Evolutionary conservation across 2,797 vertebrate genomes (phyloP).

Genomic region (Thunnus albacares): DNA sequence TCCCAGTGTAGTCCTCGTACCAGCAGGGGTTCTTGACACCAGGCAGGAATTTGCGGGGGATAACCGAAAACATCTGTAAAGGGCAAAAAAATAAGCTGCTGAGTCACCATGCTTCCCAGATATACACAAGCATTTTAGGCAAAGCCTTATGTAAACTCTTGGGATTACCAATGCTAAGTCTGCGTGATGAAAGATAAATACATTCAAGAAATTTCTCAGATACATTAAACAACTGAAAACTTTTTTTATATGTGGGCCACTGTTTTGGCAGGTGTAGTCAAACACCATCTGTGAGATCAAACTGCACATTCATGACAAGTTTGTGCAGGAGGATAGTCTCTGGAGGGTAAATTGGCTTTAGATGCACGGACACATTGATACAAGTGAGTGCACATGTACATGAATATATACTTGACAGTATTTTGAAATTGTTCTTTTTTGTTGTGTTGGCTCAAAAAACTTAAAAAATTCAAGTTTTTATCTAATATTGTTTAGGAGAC

Average conservation of each 20-base stretch:
- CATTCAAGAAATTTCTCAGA: constrained; percentile 21
- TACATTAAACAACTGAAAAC: constrained; percentile 13
- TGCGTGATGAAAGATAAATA: constrained; percentile 8
- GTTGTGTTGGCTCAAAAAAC: not conserved
- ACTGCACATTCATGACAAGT: constrained; percentile 4
- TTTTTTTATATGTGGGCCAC: constrained; percentile 1
- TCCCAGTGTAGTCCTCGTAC: constrained; percentile 93
- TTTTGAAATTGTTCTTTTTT: constrained; percentile 8
- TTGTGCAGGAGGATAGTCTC: constrained; percentile 15
- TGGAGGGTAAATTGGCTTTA: constrained; percentile 20
- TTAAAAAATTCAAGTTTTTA: too few species aligned
- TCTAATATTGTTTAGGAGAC: not conserved
- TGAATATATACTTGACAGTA: not conserved
- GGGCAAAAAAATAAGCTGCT: constrained; percentile 18
- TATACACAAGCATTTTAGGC: constrained; percentile 17
- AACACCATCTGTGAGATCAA: constrained; percentile 35
- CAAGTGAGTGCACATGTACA: not conserved
- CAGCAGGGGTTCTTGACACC: constrained; percentile 95
- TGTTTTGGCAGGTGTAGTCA: constrained; percentile 36
- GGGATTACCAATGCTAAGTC: not conserved
- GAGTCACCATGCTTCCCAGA: not conserved
- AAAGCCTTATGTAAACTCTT: constrained; percentile 11
- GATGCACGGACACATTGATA: constrained; percentile 10
- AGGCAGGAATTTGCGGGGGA: constrained; percentile 91
- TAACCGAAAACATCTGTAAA: constrained; percentile 93